Evolutionary conservation across 2,888 invertebrate species (phyloP), one percentile per base, ranked within the genome.

Genomic region (Cantharis flavilabris): DNA sequence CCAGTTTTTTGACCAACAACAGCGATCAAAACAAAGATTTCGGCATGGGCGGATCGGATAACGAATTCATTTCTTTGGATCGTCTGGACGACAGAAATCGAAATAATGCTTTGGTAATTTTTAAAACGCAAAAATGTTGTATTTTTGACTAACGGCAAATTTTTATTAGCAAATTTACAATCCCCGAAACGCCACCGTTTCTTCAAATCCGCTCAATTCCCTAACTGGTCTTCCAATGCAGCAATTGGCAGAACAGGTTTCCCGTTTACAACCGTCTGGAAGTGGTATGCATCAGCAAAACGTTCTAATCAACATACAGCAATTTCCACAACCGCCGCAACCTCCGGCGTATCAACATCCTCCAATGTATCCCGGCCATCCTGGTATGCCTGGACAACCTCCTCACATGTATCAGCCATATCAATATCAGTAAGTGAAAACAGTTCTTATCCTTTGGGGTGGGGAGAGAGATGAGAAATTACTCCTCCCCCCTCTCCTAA

Each of bases 251-350:
- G 89, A 90, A 80, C 90, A 90, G 80, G 89, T 89, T 11, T 88
- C 88, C 3, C 83, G 89, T 67, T 79, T 88, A 30, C 87, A 87
- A 80, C 87, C 87, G 1, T 81, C 84, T 28, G 81, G 82, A 30
- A 78, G 78, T 33, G 85, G 85, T 70, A 90, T 92, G 73, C 92
- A 92, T 83, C 92, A 92, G 83, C 92, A 92, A 84, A 92, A 92
- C 83, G 92, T 92, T 2, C 89, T 92, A 87, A 92, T 92, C 70
- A 92, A 92, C 82, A 92, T 92, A 30, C 92, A 92, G 83, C 92
- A 92, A 70, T 92, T 92, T 82, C 92, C 92, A 5, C 91, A 91
- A 30, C 85, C 86, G 16, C 86, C 85, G 72, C 85, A 84, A 9
- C 88, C 86, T 3, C 88, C 89, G 28, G 88, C 88, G 62, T 89